Conservation (phyloP, 2,797 vertebrate species). For the Brotula barbata region DNA sequence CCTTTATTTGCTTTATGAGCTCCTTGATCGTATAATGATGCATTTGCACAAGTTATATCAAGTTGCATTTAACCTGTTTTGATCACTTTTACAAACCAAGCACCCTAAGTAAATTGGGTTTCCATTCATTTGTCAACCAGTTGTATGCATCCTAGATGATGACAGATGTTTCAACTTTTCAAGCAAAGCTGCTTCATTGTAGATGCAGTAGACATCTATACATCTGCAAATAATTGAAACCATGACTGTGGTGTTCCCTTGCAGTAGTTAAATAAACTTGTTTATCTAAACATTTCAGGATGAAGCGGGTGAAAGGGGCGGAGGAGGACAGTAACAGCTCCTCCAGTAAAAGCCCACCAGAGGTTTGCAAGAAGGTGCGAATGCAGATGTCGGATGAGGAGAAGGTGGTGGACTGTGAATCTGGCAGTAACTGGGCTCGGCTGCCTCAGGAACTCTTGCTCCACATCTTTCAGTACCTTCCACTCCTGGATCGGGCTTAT, state of each 20-base stretch:
- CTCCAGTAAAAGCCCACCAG: conserved; percentile 69
- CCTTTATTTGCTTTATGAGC: too few species aligned
- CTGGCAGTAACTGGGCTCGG: conserved; percentile 81
- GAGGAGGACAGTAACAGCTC: conserved; percentile 74
- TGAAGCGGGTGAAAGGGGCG: conserved; percentile 89
- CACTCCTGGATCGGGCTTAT: conserved; percentile 91
- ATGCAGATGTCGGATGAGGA: conserved; percentile 53
- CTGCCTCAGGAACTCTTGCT: conserved; percentile 93
- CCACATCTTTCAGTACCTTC: conserved; percentile 93
- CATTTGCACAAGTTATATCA: too few species aligned
- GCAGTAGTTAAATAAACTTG: background rate
- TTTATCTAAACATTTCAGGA: conserved; percentile 68
- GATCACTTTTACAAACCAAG: too few species aligned
- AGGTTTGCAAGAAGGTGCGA: conserved; percentile 83
- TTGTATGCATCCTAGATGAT: too few species aligned
- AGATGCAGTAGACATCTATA: background rate
- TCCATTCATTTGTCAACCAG: too few species aligned
- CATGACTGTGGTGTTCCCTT: background rate
- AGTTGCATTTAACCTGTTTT: too few species aligned
- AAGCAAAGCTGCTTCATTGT: too few species aligned
- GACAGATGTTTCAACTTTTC: too few species aligned
- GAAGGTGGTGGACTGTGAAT: background rate
- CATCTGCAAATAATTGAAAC: too few species aligned
- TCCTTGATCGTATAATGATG: too few species aligned
- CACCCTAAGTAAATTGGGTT: too few species aligned